Base-by-base conservation (phyloP, 2,113 vertebrate species). In the Pitta sordida region DNA sequence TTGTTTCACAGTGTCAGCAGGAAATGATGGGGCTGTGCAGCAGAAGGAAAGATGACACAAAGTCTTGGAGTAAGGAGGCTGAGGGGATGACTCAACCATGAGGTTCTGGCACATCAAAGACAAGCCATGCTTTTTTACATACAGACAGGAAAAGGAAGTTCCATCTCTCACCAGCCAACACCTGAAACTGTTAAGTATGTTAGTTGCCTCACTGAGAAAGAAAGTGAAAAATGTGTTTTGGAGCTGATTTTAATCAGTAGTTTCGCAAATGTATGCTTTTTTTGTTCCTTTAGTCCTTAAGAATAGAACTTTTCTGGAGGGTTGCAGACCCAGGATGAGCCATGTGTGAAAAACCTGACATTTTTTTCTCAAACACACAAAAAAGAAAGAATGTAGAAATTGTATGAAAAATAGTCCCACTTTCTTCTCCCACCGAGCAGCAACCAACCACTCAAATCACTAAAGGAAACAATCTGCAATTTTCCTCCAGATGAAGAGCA, bases 341-440 rank as follows among this genome's bases (percentile, higher is more conserved):
- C 41, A 76, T 3, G 11, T 67, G 71, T 83, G n/a, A 60, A 90
- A 86, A 89, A 81, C 23, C 15, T 44, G 24, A 68, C 21, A n/a
- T 16, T 91, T 59, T 55, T 56, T n/a, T 44, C 36, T 51, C 59
- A 83, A 81, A 73, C 9, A 60, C 26, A 41, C 39, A 15, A 29
- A 27, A 63, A 32, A 44, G 68, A 71, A 64, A 13, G 29, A 89
- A 63, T 4, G 14, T 20, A 76, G 64, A 89, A 93, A 83, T 29
- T 56, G 43, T 51, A 75, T 59, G 24, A 69, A 86, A 58, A 37
- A 69, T 32, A 83, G 37, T 76, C 62, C 92, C 74, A 23, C 53
- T 88, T 94, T 80, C 83, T 77, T 89, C 73, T 87, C 89, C 88
- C 59, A 63, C 79, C 36, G 60, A 89, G 89, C 62, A 84, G 81